A percentile compares a stretch with the other conserved stretches of the same genome.
Conservation (phyloP, 2,888 invertebrate genomes). For the Hymenopus coronatus region DNA sequence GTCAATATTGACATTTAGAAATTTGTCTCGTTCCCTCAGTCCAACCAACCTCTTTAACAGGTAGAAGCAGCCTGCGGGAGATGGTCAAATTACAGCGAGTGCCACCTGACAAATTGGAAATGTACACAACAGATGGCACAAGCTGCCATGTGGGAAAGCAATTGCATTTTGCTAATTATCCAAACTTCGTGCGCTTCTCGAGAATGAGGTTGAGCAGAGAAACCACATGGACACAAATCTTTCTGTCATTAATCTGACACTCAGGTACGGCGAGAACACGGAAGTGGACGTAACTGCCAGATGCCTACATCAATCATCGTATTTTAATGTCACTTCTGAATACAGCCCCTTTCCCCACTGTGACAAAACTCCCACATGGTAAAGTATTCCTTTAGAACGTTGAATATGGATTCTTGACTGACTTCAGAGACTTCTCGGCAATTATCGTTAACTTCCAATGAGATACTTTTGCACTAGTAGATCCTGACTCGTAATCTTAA, state of each 20-base stretch:
- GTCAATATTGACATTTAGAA: conserved; percentile 30
- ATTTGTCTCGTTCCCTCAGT: conserved; percentile 5
- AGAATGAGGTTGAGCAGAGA: conserved; percentile 8
- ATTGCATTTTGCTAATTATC: conserved; percentile 7
- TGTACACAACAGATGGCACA: conserved; percentile 31
- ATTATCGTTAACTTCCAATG: no score
- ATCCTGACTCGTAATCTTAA: no score
- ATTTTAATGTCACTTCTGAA: conserved; percentile 29
- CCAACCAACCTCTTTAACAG: background rate
- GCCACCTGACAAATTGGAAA: conserved; percentile 29
- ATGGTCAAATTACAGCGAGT: conserved; percentile 6
- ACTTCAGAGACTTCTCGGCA: no score
- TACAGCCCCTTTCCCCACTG: no score
- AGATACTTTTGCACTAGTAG: no score
- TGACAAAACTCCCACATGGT: no score
- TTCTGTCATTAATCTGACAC: conserved; percentile 30
- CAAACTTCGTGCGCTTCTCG: conserved; percentile 7
- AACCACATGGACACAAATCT: conserved; percentile 26
- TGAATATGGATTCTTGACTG: no score
- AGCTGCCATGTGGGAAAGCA: conserved; percentile 7
- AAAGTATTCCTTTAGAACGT: no score
- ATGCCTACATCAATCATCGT: conserved; percentile 32
- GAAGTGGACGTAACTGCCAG: conserved; percentile 24
- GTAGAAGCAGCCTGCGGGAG: conserved; percentile 9
- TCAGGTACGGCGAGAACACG: conserved; percentile 11